Evolutionary conservation across 2,888 invertebrate genomes (phyloP).

Genomic region (Spilosoma lubricipeda): DNA sequence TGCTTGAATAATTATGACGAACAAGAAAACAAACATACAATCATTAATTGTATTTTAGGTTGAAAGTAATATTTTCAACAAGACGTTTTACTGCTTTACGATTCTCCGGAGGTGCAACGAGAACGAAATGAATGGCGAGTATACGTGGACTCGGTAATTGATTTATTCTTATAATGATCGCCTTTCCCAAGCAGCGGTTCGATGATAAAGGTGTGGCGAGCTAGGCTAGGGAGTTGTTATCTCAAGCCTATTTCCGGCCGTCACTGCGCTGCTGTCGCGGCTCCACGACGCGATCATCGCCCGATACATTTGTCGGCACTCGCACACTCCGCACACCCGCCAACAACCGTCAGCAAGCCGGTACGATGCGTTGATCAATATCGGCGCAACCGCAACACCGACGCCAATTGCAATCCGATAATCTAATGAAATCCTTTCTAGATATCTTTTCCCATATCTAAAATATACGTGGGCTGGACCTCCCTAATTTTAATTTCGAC

Average conservation of each 20-base stretch:
- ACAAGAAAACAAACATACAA: constrained; percentile 43
- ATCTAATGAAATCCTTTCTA: constrained; percentile 73
- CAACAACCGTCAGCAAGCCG: constrained; percentile 54
- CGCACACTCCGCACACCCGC: constrained; percentile 56
- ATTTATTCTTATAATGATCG: constrained; percentile 82
- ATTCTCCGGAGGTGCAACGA: constrained; percentile 57
- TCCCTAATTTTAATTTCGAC: constrained; percentile 57
- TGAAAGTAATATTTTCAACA: constrained; percentile 52
- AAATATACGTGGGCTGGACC: constrained; percentile 37
- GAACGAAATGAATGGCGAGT: constrained; percentile 58
- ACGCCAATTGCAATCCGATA: constrained; percentile 78
- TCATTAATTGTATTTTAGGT: constrained; percentile 54
- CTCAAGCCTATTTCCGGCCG: constrained; percentile 84
- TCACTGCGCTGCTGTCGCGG: constrained; percentile 74
- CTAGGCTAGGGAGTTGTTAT: constrained; percentile 82
- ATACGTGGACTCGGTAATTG: constrained; percentile 68
- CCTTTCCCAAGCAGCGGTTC: constrained; percentile 77
- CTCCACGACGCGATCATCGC: constrained; percentile 77
- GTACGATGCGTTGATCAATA: constrained; percentile 73
- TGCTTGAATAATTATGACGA: constrained; percentile 63
- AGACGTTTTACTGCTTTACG: constrained; percentile 61
- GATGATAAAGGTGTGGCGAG: constrained; percentile 78
- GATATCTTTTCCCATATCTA: constrained; percentile 52
- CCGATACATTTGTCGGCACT: constrained; percentile 84
- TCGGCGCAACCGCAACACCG: constrained; percentile 68